These are phyloP conservation scores for Lacerta bilineata DNA, from an alignment of 2,797 vertebrate genomes.

Conservation along the genomic window DNA sequence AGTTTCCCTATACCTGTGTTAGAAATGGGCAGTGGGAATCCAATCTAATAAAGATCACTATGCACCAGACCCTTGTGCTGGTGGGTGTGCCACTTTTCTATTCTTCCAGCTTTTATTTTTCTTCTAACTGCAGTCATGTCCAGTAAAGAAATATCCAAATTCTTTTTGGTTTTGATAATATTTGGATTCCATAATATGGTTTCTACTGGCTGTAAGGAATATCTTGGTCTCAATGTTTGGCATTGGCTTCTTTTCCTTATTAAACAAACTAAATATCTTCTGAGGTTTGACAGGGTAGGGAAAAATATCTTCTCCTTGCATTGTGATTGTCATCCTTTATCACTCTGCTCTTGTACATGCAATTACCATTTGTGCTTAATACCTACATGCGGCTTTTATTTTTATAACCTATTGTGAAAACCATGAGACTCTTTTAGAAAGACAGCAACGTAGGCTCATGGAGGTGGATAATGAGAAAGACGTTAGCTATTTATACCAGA, in stretches of 20 bases:
- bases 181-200: background rate
- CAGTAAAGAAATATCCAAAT: background rate
- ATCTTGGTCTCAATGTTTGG: background rate
- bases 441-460: slow-evolving; percentile 60
- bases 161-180: background rate
- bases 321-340: background rate
- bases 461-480: slow-evolving; percentile 74
- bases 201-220: background rate
- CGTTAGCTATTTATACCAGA: slow-evolving; percentile 71
- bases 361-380: slow-evolving; percentile 70
- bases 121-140: background rate
- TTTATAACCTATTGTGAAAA: slow-evolving; percentile 70
- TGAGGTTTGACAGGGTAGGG: slow-evolving; percentile 22
- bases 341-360: slow-evolving; percentile 46
- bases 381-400: slow-evolving; percentile 57
- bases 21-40: background rate
- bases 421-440: slow-evolving; percentile 63
- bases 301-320: background rate
- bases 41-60: background rate
- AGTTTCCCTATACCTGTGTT: too few species aligned
- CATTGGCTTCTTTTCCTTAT: background rate
- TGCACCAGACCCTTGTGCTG: background rate
- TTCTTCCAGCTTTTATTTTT: too few species aligned
- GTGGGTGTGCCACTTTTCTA: background rate
- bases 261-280: accelerated